Evolutionary conservation across 2,113 vertebrate species (phyloP), one percentile per base, ranked within the genome.

Genomic region (Forbesichthys papilliferus): DNA sequence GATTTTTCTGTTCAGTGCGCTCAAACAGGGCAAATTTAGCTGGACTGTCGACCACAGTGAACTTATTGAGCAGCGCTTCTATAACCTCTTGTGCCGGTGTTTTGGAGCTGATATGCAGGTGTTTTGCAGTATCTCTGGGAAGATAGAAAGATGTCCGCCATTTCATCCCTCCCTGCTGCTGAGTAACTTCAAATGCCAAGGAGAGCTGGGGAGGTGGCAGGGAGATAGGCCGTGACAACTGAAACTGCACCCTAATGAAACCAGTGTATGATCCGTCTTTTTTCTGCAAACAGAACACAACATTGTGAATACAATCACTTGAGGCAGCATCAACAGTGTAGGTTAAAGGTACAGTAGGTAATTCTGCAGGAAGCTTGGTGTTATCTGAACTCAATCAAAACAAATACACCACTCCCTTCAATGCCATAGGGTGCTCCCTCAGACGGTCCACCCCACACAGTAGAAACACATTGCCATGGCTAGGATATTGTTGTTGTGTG

Each of bases 241-340:
- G 96, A 78, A 99, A 94, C 68, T 97, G 96, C 71, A 99, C 98
- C 84, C 96, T 98, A 82, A 99, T 98, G 88, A 99, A 99, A 49
- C 98, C 97, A 0, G 96, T 98, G 88, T 95, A 99, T 18, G 94
- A 94, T 52, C 96, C 94, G 0, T 98, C 95, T 84, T 95, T 95
- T 79, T 94, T 96, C 98, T 99, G 87, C 53, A 74, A 77, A 49
- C 27, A 5, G 42, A 68, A 77, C 68, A 53, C 8, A 78, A 52
- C 72, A 58, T 27, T 18, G 3, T 12, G 4, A 63, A 10, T 53
- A 4, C 68, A 56, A 33, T 16, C 12, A 2, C 51, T 9, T 27
- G 16, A 74, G 14, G 47, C 16, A 68, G 55, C 53, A 27, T 69
- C 10, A 69, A 36, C 8, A 27, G 27, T 27, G 27, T 27, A 27